Base-by-base conservation (phyloP, 1,140 invertebrate species). In the Drosophila paulistorum region DNA sequence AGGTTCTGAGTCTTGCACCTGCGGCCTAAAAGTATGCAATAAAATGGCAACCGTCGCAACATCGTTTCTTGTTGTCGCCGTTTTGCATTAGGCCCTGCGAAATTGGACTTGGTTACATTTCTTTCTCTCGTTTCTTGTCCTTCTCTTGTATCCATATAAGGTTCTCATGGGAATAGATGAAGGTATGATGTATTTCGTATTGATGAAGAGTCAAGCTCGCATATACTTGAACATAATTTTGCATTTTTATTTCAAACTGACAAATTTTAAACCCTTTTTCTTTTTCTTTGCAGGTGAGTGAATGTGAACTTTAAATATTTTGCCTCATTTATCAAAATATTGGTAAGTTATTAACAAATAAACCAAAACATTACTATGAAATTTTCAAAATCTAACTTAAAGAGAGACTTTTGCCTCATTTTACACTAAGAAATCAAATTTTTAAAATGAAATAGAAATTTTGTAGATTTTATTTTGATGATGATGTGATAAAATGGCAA, bases 11-110 rank as follows among this genome's bases (percentile, higher is more conserved):
- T n/a, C 26, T 60, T 77, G 58, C 69, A 79, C 74, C 77, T 79
- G 77, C 65, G 77, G 77, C 77, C 74, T 73, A 60, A 62, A 73
- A 77, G 74, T 77, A 79, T 73, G 77, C 77, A 79, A 79, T 79
- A 79, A 79, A 79, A 79, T 62, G n/a, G 51, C 77, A 68, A 66
- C 41, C 63, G 64, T 48, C 63, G 37, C 37, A 37, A 37, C 35
- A 64, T 54, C 59, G 71, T 55, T 58, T 67, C 23, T 23, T 57
- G 42, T 63, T 41, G 67, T 58, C 76, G 68, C 76, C 76, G 65
- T 51, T 79, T 79, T 72, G 76, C 65, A 79, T 79, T 72, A 76
- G 65, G 63, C 35, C 23, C 60, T 23, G 67, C 10, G 45, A 51
- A 51, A 51, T 51, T 51, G 45, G 45, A 23, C 45, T 51, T 51